A percentile compares a stretch with the other conserved stretches of the same genome.
Conservation (phyloP, 2,113 vertebrate species). For the Ceyx margarethae region DNA sequence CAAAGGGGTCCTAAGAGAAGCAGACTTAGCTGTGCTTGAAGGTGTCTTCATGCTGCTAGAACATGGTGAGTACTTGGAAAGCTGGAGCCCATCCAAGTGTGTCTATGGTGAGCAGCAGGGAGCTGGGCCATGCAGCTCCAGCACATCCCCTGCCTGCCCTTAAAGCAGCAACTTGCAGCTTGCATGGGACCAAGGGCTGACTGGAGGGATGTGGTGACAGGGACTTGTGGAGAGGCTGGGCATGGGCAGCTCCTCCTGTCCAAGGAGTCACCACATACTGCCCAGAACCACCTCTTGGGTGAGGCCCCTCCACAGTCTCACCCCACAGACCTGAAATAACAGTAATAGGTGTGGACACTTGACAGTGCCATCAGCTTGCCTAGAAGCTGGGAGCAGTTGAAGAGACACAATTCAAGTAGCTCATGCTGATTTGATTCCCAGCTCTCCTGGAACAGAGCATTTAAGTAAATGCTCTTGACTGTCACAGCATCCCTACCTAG, state of each 20-base stretch:
- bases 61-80: not conserved
- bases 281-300: not conserved
- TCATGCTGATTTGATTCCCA: not conserved
- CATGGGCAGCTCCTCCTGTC: not conserved
- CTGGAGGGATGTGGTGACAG: too few relatives aligned
- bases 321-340: not conserved
- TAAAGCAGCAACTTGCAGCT: not conserved
- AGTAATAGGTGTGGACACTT: not conserved
- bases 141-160: not conserved
- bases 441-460: not conserved
- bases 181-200: not conserved
- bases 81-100: accelerated
- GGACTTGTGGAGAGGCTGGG: too few relatives aligned
- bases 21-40: not conserved
- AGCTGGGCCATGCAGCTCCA: not conserved
- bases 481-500: not conserved
- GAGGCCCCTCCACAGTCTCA: accelerated
- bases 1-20: not conserved
- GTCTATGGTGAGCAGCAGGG: not conserved
- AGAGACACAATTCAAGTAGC: not conserved
- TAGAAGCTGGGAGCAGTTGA: not conserved
- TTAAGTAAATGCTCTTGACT: not conserved
- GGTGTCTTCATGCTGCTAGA: not conserved
- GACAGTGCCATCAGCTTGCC: not conserved
- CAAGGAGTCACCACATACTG: not conserved